Conservation (phyloP, 2,888 invertebrate genomes). For the Cordilura impudica region DNA sequence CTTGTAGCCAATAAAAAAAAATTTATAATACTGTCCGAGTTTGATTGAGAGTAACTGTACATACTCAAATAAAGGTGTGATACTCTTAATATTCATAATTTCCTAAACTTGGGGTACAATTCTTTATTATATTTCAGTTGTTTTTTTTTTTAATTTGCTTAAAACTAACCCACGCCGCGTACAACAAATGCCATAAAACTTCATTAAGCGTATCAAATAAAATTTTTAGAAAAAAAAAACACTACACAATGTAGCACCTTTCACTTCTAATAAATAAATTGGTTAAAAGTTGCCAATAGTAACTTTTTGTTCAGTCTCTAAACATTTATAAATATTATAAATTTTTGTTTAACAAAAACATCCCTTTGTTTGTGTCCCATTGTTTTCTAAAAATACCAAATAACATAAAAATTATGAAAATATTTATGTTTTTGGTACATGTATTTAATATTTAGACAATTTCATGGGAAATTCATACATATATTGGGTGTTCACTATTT, state of each 20-base stretch:
- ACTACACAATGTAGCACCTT: not conserved
- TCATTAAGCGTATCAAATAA: slow-evolving; percentile 49
- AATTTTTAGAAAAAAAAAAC: not conserved
- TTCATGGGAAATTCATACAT: slow-evolving; percentile 56
- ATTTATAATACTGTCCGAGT: too few relatives aligned
- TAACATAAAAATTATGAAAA: not conserved
- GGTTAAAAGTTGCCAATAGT: slow-evolving; percentile 22
- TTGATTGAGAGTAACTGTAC: not conserved
- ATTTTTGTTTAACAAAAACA: not conserved
- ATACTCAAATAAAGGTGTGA: slow-evolving; percentile 35
- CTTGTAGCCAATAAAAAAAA: too few relatives aligned
- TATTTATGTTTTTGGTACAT: not conserved
- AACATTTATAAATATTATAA: slow-evolving; percentile 16
- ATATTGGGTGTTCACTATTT: not conserved
- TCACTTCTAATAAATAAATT: not conserved
- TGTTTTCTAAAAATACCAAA: not conserved
- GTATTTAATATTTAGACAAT: not conserved
- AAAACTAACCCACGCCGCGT: slow-evolving; percentile 9
- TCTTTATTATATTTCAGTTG: not conserved
- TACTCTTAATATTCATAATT: slow-evolving; percentile 10
- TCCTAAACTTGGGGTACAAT: not conserved
- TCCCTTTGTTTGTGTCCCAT: not conserved
- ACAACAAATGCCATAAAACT: slow-evolving; percentile 31
- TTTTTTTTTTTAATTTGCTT: not conserved
- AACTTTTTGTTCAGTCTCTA: not conserved